Evolutionary conservation across 2,888 invertebrate genomes (phyloP).

Genomic region (Drosophila nr. perissopoda): DNA sequence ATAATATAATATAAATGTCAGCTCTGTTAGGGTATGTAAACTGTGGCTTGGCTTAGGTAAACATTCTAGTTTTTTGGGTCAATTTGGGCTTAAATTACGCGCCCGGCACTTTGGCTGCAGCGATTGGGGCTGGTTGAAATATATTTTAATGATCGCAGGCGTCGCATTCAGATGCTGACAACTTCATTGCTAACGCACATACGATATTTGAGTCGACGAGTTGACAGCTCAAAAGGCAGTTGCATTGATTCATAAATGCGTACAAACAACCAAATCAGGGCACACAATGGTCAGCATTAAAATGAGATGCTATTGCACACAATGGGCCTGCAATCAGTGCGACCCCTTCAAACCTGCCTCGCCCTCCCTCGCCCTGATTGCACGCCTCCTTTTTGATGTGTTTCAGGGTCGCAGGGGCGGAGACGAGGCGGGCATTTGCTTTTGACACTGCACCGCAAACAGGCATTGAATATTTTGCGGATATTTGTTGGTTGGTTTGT

Average conservation of each 20-base stretch:
- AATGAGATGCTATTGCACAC: constrained; percentile 56
- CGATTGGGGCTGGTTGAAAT: constrained; percentile 57
- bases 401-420: constrained; percentile 41
- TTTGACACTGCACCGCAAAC: constrained; percentile 41
- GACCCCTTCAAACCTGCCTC: constrained; percentile 14
- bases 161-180: constrained; percentile 56
- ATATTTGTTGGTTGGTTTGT: constrained; percentile 14
- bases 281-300: constrained; percentile 71
- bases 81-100: constrained; percentile 79
- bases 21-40: neutral
- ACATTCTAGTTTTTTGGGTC: constrained; percentile 65
- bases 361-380: constrained; percentile 48
- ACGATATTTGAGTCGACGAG: constrained; percentile 21
- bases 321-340: constrained; percentile 65
- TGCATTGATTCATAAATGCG: constrained; percentile 53
- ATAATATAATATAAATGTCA: neutral
- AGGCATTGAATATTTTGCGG: constrained; percentile 46
- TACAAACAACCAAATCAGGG: constrained; percentile 61
- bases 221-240: constrained; percentile 47
- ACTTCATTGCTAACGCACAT: constrained; percentile 62
- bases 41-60: neutral
- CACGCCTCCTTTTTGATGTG: constrained; percentile 47
- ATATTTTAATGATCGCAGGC: constrained; percentile 62
- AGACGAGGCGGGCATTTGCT: constrained; percentile 40
- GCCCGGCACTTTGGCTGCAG: constrained; percentile 57